phyloP scores from a whole-genome alignment of 2,888 invertebrate species.

The Aleiodes alternator region DNA sequence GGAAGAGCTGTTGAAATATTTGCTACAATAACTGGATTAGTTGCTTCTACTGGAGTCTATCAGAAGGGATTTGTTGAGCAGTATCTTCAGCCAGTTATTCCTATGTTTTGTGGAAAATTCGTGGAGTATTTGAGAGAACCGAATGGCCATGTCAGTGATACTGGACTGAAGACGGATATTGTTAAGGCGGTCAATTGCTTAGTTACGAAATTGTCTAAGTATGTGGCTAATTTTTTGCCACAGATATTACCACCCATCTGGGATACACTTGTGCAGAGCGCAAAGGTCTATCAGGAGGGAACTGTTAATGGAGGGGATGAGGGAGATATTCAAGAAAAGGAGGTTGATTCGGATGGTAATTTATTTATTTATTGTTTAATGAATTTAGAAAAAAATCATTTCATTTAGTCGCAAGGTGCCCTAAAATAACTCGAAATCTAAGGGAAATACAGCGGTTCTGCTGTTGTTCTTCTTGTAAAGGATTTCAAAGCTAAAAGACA shows the following conservation, averaged over 20 bases:
- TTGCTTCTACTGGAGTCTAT: constrained; percentile 76
- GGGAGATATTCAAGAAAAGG: constrained; percentile 76
- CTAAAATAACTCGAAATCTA: no score
- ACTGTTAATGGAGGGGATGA: constrained; percentile 80
- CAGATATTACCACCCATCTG: constrained; percentile 82
- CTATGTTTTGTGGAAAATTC: constrained; percentile 82
- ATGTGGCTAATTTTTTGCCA: constrained; percentile 79
- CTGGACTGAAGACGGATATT: constrained; percentile 81
- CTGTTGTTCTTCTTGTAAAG: no score
- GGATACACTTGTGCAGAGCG: constrained; percentile 82
- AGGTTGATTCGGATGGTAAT: constrained; percentile 81
- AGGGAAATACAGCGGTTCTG: no score
- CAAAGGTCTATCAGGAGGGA: constrained; percentile 81
- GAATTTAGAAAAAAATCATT: no score
- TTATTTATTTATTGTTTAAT: background rate
- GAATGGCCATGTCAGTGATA: constrained; percentile 77
- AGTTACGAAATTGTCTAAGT: constrained; percentile 80
- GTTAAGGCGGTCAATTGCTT: constrained; percentile 81
- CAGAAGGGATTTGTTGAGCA: constrained; percentile 79
- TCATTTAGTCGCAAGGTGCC: no score
- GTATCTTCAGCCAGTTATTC: constrained; percentile 81
- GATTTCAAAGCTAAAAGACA: no score
- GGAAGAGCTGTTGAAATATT: constrained; percentile 83
- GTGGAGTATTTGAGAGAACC: constrained; percentile 78
- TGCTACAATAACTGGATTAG: constrained; percentile 79